These are phyloP conservation scores for Tragelaphus imberbis DNA, from an alignment of 2,113 vertebrate genomes.

Conservation along the genomic window DNA sequence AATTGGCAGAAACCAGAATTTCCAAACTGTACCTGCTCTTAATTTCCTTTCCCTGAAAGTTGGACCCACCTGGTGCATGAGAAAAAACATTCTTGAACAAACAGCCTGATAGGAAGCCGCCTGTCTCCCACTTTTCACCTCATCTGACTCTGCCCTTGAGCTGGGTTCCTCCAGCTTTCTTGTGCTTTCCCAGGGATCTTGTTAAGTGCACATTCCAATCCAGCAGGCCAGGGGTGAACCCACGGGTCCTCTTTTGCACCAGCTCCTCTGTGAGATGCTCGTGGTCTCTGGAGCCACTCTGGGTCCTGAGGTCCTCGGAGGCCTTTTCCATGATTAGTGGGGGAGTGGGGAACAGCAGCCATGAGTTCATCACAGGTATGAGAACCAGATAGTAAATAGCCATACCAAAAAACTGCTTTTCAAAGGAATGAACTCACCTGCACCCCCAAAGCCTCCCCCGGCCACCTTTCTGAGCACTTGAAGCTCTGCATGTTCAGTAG, in stretches of 20 bases:
- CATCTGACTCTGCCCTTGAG: not conserved
- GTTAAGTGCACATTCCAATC: accelerated
- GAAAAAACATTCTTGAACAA: not conserved
- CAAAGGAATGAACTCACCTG: not conserved
- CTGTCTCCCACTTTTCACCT: not conserved
- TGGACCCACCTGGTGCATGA: not conserved
- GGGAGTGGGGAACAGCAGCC: not conserved
- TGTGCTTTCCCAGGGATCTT: accelerated
- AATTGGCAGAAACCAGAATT: not conserved
- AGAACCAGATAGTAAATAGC: not conserved
- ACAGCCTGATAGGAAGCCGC: not conserved
- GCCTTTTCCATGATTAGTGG: not conserved
- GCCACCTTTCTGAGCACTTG: not conserved
- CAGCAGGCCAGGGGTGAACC: not conserved
- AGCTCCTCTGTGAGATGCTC: not conserved
- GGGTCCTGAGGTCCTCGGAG: not conserved
- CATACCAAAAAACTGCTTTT: not conserved
- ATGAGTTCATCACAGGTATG: accelerated
- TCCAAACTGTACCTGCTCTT: not conserved
- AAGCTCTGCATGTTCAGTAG: not conserved
- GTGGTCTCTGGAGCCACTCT: not conserved
- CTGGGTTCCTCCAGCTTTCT: not conserved
- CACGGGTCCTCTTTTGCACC: not conserved
- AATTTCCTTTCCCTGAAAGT: not conserved
- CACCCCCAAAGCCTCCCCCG: not conserved